Percentiles rank a stretch among this genome's conserved stretches.
phyloP scores from a whole-genome alignment of 2,113 vertebrate species.

The Felis chaus region DNA sequence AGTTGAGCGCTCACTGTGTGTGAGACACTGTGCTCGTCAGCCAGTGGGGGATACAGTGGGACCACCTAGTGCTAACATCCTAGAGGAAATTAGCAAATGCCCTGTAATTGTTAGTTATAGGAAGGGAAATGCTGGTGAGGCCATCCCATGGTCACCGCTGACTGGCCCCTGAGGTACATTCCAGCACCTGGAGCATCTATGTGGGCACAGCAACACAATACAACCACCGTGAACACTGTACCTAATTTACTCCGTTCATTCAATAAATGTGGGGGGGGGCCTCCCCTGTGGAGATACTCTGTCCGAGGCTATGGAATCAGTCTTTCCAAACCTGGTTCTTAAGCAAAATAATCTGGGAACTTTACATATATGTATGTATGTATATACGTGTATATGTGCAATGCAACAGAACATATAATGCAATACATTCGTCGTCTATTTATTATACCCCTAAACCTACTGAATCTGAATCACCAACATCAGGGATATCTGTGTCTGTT shows the following conservation, averaged over 20 bases:
- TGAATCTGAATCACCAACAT: not conserved
- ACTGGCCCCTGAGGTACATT: not conserved
- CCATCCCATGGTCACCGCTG: not conserved
- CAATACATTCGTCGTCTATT: not conserved
- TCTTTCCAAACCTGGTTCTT: conserved; percentile 5
- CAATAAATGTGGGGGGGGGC: not conserved
- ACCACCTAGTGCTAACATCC: not conserved
- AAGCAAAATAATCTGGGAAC: not conserved
- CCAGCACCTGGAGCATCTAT: not conserved
- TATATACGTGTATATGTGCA: not conserved
- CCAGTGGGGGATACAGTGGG: not conserved
- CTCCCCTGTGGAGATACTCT: not conserved
- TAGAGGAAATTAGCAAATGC: not conserved
- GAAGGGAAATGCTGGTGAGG: not conserved
- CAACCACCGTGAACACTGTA: not conserved
- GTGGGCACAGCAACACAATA: not conserved
- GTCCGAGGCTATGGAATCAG: not conserved
- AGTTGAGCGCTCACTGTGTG: not conserved
- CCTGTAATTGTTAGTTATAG: not conserved
- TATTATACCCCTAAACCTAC: not conserved
- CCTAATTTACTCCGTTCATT: not conserved
- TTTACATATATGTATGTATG: not conserved
- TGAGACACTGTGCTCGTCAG: not conserved
- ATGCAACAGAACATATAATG: not conserved
- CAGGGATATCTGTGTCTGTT: not conserved